These are phyloP conservation scores for Poeciliopsis prolifica DNA, from an alignment of 2,113 vertebrate species.

Conservation along the genomic window DNA sequence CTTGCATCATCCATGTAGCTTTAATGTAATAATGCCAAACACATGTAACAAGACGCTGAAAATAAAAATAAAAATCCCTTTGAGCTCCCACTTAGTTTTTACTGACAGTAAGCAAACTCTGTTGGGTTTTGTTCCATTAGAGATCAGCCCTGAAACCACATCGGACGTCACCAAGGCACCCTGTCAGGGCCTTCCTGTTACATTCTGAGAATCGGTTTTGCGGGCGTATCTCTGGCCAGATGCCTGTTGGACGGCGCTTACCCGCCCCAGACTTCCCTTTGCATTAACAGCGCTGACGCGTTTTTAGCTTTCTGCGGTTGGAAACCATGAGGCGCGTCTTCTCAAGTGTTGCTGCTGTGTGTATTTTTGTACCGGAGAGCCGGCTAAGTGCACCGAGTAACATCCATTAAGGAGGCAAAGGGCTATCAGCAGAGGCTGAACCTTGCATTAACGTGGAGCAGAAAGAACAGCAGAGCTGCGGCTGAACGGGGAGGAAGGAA, in stretches of 20 bases:
- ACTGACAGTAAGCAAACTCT: neutral
- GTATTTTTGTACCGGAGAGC: neutral
- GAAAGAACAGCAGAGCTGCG: neutral
- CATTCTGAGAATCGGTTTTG: conserved; percentile 7
- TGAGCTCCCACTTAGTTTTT: neutral
- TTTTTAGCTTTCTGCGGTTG: neutral
- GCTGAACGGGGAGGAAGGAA: conserved; percentile 6
- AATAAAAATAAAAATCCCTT: neutral
- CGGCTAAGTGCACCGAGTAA: conserved; percentile 16
- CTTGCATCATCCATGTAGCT: neutral
- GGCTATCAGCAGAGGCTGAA: neutral
- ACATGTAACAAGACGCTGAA: neutral
- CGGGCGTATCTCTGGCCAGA: too few relatives aligned
- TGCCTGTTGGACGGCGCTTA: neutral
- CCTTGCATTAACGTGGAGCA: neutral
- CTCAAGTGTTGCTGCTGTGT: neutral
- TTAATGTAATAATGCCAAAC: neutral
- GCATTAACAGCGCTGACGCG: too few relatives aligned
- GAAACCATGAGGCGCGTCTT: neutral
- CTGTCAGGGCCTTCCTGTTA: conserved; percentile 19
- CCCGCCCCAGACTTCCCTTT: neutral
- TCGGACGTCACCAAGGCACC: conserved; percentile 17
- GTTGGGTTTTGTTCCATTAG: conserved; percentile 8
- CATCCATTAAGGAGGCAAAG: conserved; percentile 18
- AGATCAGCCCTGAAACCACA: conserved; percentile 22